Base-by-base conservation (phyloP, 2,113 vertebrate species). In the Camelus bactrianus region DNA sequence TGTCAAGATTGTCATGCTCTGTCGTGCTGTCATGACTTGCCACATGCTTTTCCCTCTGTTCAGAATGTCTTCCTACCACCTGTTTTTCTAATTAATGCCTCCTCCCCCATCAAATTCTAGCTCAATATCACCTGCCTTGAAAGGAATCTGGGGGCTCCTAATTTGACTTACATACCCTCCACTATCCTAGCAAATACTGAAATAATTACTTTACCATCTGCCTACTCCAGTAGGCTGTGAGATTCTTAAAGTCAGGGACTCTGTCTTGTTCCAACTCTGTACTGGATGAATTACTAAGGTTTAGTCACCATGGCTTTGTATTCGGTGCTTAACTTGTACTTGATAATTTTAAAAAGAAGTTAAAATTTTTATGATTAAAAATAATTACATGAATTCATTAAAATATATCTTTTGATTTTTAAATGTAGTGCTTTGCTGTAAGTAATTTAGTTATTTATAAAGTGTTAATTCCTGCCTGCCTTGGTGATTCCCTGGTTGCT, bases 361-460 rank as follows among this genome's bases (percentile, higher is more conserved):
- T 70, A 0, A 52, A 86, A 62, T 50, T 84, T 54, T 89, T 46
- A 75, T 70, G 32, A 82, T 92, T 80, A 95, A 80, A 56, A 79
- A 90, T 69, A 85, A 84, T 77, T 69, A 20, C 42, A 42, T 48
- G 65, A 54, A 28, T 60, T 4, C 38, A 46, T 89, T 65, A 83
- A 70, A 64, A 52, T 62, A 84, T 32, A 1, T 35, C 7, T 48
- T 72, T 86, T 56, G 69, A 32, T 82, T 64, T 88, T 89, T 54
- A 80, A 89, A 60, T 50, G 20, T 69, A 42, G 24, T 91, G 15
- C 70, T 95, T 95, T 87, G 24, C 48, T 91, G 8, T 79, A 48
- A 92, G 46, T 67, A 90, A 91, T 87, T 81, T 73, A 35, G 38
- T 73, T 82, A 75, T 93, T 89, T 95, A 35, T 69, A 70, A 62